Evolutionary conservation across 37 sponge, comb jelly and placozoan genomes (phyloP), one percentile per base, ranked within the genome.

Genomic region (Spongia lamella): DNA sequence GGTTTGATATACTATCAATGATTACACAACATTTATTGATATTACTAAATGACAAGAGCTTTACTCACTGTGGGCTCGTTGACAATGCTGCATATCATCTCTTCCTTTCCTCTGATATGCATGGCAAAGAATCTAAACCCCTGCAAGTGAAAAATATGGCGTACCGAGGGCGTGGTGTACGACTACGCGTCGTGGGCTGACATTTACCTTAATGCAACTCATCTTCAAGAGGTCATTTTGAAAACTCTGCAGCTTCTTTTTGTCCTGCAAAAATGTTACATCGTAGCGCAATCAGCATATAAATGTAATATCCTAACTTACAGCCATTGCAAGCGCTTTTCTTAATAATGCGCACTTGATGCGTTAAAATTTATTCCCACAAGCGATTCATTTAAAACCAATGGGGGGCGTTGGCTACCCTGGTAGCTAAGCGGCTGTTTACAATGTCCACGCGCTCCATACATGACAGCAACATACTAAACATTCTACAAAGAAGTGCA

Each of bases 51-150:
- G 9, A 13, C 47, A 43, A 43, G 54, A 22, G 9, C 36, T 5
- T 16, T 34, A 66, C 84, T 61, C 49, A 94, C 79, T 6, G 79
- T 79, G 16, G 95, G 95, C 51, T 84, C 88, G 70, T 94, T 94
- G 52, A 87, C 60, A 9, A 94, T 61, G 50, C 85, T 91, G 58
- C 89, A 87, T 21, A 91, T 77, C 75, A 94, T 74, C 68, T 94
- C 95, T 40, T 94, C 95, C 37, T 82, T 72, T 7, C 95, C 92
- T 63, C 92, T 61, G 56, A 94, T 51, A 58, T 91, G 87, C 33
- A 68, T 82, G 38, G 88, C 85, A 81, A 94, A 94, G 72, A 88
- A 68, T 29, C 69, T 71, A 71, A 94, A 94, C 3, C 95, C 95
- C 95, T 92, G 61, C 29, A 72, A 17, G 51, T 60, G 24, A 55